phyloP scores from a whole-genome alignment of 23 tunicate genomes.

The Phallusia fumigata region DNA sequence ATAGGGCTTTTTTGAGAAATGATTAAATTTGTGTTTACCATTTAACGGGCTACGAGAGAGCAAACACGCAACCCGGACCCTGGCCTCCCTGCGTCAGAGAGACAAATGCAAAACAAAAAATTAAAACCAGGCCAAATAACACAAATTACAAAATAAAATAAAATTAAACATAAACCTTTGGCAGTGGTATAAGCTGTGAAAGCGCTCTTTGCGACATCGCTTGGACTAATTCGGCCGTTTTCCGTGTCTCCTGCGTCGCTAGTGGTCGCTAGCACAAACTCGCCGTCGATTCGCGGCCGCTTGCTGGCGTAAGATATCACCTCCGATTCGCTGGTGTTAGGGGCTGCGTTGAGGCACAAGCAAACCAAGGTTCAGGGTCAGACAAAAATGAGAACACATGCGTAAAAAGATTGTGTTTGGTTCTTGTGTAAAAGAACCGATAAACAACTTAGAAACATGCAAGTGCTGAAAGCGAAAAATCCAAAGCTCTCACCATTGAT shows the following conservation, averaged over 20 bases:
- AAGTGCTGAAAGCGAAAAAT: neutral
- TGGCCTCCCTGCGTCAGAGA: no score
- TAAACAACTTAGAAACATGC: neutral
- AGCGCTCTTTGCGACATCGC: neutral
- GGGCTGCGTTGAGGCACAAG: constrained; percentile 8
- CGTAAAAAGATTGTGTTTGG: neutral
- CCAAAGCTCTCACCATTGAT: neutral
- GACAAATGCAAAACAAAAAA: no score
- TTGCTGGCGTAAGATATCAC: constrained; percentile 36
- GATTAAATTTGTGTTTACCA: no score
- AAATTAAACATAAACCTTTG: neutral
- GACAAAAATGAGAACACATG: neutral
- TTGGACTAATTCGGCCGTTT: neutral
- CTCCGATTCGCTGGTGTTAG: neutral
- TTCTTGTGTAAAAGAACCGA: no score
- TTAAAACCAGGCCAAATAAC: neutral
- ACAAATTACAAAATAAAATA: neutral
- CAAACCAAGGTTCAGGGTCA: constrained; percentile 9
- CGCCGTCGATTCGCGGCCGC: constrained; percentile 46
- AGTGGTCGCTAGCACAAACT: constrained; percentile 41
- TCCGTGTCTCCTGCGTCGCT: neutral
- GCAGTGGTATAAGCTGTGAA: neutral
- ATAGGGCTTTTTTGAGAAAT: no score
- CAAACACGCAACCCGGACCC: no score
- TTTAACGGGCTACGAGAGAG: no score